Base-by-base conservation (phyloP, 1,140 invertebrate genomes). In the Orius insidiosus region DNA sequence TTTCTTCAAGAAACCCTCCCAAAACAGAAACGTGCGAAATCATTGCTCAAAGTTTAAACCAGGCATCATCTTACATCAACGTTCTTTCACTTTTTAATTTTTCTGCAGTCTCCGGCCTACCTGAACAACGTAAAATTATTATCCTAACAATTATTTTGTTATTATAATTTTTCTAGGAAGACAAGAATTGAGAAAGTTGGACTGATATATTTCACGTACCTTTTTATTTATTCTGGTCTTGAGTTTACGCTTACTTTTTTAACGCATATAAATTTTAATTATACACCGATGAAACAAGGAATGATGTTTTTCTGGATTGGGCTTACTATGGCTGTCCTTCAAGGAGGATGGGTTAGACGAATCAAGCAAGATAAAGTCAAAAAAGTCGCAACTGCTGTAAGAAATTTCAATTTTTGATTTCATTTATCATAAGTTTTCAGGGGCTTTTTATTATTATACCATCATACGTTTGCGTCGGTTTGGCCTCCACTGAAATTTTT, bases 191-290 rank as follows among this genome's bases (percentile, higher is more conserved):
- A 72, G 74, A 54, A 70, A 67, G 34, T 66, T 96, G 93, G 93
- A 43, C 54, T 71, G 30, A 76, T 89, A 14, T 97, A 97, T 63
- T 98, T 98, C 61, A 60, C 94, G 1, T 98, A 95, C 64, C 67
- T 99, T 34, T 94, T 98, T 58, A 69, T 98, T 15, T 99, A 96
- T 60, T 96, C 93, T 46, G 94, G 93, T 1, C 66, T 98, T 31
- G 95, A 99, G 64, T 98, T 97, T 59, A 98, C 94, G 1, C 66
- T 99, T 19, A 95, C 92, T 33, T 99, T 98, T 65, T 68, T 98
- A 19, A 95, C 89, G 38, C 90, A 97, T 68, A 78, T 90, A 54
- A 75, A 81, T 36, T 96, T 98, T 60, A 68, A 78, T 30, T 98
- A 90, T 60, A 80, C 78, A 24, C 86, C 88, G 19, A 89, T 93